A percentile compares a stretch with the other conserved stretches of the same genome.
Conservation (phyloP, 2,113 vertebrate genomes). For the Hystrix cristata region DNA sequence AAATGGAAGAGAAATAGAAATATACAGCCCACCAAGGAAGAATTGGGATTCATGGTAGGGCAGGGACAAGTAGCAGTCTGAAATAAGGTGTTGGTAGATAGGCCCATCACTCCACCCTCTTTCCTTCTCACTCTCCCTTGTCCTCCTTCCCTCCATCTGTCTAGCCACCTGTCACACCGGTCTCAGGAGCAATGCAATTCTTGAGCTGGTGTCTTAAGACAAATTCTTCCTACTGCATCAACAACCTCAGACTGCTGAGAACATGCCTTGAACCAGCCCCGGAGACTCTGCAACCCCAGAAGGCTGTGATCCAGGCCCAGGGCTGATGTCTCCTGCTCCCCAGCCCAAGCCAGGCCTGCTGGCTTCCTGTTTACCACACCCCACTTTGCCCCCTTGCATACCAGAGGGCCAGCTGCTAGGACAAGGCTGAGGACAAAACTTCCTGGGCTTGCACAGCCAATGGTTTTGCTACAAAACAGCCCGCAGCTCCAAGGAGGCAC, state of each 20-base stretch:
- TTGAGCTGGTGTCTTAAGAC: slow-evolving; percentile 45
- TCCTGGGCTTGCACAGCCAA: slow-evolving; percentile 31
- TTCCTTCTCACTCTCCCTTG: background rate
- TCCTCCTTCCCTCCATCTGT: background rate
- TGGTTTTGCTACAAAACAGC: slow-evolving; percentile 19
- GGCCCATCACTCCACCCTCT: background rate
- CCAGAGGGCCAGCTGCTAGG: slow-evolving; percentile 62
- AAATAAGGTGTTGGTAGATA: background rate
- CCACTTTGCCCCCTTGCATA: slow-evolving; percentile 11
- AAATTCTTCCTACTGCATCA: background rate
- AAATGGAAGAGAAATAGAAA: background rate
- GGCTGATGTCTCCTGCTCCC: slow-evolving; percentile 48
- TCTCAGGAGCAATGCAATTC: background rate
- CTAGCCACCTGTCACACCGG: background rate
- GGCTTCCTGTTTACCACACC: slow-evolving; percentile 79
- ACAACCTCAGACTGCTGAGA: slow-evolving; percentile 60
- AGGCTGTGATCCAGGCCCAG: background rate
- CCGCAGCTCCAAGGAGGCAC: slow-evolving; percentile 55
- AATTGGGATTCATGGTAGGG: rapidly evolving
- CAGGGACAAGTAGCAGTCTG: background rate
- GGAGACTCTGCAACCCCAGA: background rate
- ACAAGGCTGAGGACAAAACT: slow-evolving; percentile 42
- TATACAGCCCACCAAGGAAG: background rate
- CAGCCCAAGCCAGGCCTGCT: slow-evolving; percentile 6
- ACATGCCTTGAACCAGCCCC: background rate